Evolutionary conservation across 2,113 vertebrate species (phyloP).

Genomic region (Ageneiosus marmoratus): DNA sequence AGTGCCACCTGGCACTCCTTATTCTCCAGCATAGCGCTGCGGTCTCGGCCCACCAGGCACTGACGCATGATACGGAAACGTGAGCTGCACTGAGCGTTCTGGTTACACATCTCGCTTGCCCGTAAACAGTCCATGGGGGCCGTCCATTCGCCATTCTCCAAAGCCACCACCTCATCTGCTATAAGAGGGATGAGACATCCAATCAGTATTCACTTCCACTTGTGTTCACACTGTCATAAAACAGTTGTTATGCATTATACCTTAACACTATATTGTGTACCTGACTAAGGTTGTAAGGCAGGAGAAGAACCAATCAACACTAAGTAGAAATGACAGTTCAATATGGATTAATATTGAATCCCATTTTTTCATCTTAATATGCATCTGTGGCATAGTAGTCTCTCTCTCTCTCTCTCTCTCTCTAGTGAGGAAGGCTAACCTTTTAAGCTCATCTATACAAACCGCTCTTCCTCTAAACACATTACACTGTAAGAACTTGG

Average conservation of each 20-base stretch:
- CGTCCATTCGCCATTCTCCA: constrained; percentile 76
- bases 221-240: not conserved
- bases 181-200: not conserved
- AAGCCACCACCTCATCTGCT: constrained; percentile 75
- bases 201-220: not conserved
- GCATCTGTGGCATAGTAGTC: not conserved
- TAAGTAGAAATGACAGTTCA: not conserved
- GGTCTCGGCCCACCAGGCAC: constrained; percentile 89
- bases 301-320: not conserved
- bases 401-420: too few relatives aligned
- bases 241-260: not conserved
- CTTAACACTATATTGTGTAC: not conserved
- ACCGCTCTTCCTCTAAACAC: not conserved
- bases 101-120: constrained; percentile 89
- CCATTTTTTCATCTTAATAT: not conserved
- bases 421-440: not conserved
- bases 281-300: not conserved
- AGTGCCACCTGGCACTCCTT: constrained; percentile 88
- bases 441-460: not conserved
- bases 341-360: not conserved
- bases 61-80: constrained; percentile 91
- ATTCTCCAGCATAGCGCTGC: constrained; percentile 89
- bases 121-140: constrained; percentile 87
- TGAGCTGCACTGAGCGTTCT: constrained; percentile 88
- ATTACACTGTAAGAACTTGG: not conserved